Percentiles rank a stretch among this genome's conserved stretches.
Evolutionary conservation across 2,888 invertebrate species (phyloP).

Genomic region (Tricholauxania praeusta): DNA sequence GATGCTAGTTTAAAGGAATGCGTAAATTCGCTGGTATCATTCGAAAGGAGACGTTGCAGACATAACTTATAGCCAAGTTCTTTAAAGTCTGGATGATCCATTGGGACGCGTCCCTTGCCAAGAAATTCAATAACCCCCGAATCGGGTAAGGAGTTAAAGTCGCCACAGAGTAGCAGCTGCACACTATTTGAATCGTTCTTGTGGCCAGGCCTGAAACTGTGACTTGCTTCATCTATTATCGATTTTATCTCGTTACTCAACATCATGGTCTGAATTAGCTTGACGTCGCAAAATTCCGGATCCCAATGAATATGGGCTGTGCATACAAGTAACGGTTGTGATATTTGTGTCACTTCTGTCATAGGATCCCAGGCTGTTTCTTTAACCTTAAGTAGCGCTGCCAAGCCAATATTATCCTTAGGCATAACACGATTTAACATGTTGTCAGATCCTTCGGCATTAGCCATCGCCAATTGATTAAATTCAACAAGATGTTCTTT

Average conservation of each 20-base stretch:
- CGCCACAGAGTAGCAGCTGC: conserved; percentile 95
- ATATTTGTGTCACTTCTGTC: conserved; percentile 81
- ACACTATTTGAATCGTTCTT: conserved; percentile 83
- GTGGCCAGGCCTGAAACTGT: conserved; percentile 80
- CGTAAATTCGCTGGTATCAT: conserved; percentile 91
- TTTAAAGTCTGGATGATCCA: conserved; percentile 97
- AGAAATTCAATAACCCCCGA: conserved; percentile 98
- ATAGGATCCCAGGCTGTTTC: conserved; percentile 93
- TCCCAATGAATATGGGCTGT: conserved; percentile 99
- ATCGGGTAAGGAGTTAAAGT: conserved; percentile 98
- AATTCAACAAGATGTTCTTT: conserved; percentile 98
- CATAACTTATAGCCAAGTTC: conserved; percentile 93
- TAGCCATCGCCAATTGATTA: conserved; percentile 98
- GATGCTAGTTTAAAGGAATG: conserved; percentile 97
- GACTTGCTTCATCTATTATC: conserved; percentile 88
- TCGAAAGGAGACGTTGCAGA: conserved; percentile 88
- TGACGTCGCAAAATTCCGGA: conserved; percentile 99
- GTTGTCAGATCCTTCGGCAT: conserved; percentile 97
- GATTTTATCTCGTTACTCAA: conserved; percentile 92
- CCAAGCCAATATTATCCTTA: conserved; percentile 98
- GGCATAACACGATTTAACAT: conserved; percentile 99
- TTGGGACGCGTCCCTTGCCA: conserved; percentile 87
- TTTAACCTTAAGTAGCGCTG: conserved; percentile 94
- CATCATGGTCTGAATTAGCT: conserved; percentile 99
- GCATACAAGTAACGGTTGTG: conserved; percentile 92